These are phyloP conservation scores for Meriones psammophilus DNA, from an alignment of 2,797 vertebrate genomes.

Conservation along the genomic window DNA sequence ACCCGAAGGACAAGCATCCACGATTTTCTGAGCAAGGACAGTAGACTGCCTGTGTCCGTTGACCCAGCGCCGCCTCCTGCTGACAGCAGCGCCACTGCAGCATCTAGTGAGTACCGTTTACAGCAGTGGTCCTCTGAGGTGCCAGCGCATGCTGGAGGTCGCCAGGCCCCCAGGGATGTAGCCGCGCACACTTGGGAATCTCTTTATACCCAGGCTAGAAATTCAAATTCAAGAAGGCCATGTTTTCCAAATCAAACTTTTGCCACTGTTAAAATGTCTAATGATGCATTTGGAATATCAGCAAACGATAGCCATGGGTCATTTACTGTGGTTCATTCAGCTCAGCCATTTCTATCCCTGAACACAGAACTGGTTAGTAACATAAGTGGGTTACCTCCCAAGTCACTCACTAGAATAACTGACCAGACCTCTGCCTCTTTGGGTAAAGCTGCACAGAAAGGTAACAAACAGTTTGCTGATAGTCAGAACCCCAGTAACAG, in stretches of 20 bases:
- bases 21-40: slow-evolving; percentile 97
- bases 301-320: slow-evolving; percentile 83
- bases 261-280: slow-evolving; percentile 85
- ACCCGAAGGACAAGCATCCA: slow-evolving; percentile 98
- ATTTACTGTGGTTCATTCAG: slow-evolving; percentile 83
- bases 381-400: slow-evolving; percentile 92
- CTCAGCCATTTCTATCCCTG: slow-evolving; percentile 94
- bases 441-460: slow-evolving; percentile 83
- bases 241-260: slow-evolving; percentile 78
- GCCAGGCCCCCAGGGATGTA: slow-evolving; percentile 66
- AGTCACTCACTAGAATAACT: slow-evolving; percentile 78
- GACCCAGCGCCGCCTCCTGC: slow-evolving; percentile 90
- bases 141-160: slow-evolving; percentile 89
- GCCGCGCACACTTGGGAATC: slow-evolving; percentile 57
- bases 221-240: slow-evolving; percentile 80
- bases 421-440: slow-evolving; percentile 81
- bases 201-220: slow-evolving; percentile 74
- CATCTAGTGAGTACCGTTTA: slow-evolving; percentile 97
- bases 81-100: slow-evolving; percentile 88
- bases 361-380: slow-evolving; percentile 98
- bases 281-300: slow-evolving; percentile 84
- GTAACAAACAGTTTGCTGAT: slow-evolving; percentile 81
- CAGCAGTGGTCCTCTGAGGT: slow-evolving; percentile 88
- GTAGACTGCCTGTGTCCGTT: slow-evolving; percentile 93
- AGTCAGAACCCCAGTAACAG: slow-evolving; percentile 70